phyloP scores from a whole-genome alignment of 2,797 vertebrate species.

The Rhynchonycteris naso region DNA sequence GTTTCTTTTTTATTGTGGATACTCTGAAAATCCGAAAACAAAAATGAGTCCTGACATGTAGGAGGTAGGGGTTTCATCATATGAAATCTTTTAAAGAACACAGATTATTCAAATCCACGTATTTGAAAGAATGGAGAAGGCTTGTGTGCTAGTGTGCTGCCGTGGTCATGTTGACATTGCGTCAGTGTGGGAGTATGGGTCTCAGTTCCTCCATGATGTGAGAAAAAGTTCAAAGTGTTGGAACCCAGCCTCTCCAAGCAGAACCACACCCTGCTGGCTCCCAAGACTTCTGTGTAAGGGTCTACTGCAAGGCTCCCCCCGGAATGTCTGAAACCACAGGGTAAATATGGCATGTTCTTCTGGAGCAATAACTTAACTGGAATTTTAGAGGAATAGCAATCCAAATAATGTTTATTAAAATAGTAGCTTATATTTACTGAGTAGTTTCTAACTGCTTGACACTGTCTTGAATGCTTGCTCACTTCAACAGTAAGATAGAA shows the following conservation, averaged over 20 bases:
- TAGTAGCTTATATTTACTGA: neutral
- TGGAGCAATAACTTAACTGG: neutral
- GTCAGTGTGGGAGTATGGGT: neutral
- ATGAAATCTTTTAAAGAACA: neutral
- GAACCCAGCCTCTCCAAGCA: neutral
- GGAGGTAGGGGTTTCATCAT: neutral
- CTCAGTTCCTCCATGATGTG: neutral
- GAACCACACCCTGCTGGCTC: neutral
- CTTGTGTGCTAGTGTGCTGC: neutral
- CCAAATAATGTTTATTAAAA: constrained; percentile 10
- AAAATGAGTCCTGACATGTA: neutral
- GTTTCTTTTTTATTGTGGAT: neutral
- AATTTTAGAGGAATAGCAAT: neutral
- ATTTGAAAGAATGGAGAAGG: neutral
- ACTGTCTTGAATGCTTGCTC: neutral
- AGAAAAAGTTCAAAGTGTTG: neutral
- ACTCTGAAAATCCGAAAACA: constrained; percentile 13
- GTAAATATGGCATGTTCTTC: neutral
- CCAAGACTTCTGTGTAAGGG: neutral
- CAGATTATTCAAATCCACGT: neutral
- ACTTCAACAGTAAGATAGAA: neutral
- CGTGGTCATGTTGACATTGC: neutral
- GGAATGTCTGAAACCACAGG: neutral
- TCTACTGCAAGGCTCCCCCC: neutral
- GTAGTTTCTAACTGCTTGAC: neutral